Evolutionary conservation across 2,888 invertebrate species (phyloP), one percentile per base, ranked within the genome.

Genomic region (Dicroscelio sp.): DNA sequence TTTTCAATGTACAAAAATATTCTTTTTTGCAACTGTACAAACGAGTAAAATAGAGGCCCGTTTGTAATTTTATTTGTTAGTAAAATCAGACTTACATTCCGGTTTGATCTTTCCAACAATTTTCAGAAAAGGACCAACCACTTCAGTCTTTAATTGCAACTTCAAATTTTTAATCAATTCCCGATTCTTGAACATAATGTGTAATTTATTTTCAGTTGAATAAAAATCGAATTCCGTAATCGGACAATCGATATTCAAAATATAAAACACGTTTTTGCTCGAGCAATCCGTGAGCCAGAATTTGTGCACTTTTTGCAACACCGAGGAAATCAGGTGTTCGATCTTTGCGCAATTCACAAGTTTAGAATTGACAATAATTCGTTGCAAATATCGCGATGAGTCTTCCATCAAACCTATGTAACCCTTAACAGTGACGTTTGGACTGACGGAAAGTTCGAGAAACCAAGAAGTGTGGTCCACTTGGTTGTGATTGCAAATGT

Each of bases 281-380:
- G 67, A 14, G 48, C n/a, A 25, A 38, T 35, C 2, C 20, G 52
- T 48, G 6, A 88, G 33, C 73, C 67, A 88, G 1, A 83, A 38
- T 5, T 67, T 10, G 14, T 83, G 35, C 8, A 91, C 76, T 17
- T 89, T 92, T 12, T 83, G 33, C 10, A 92, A n/a, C 6, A 90
- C 91, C 60, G 84, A 58, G 8, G 33, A 25, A 8, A 93, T 33
- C 8, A 91, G 60, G 20, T 90, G 90, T 55, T 93, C 83, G 31
- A 94, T 91, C 20, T 92, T 30, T 3, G 90, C 86, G 67, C 93
- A 95, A 63, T 63, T 31, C 4, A 94, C 91, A 3, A 91, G 92
- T 88, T 91, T 94, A 12, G 93, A 76, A 83, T 96, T 96, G 23
- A 96, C 38, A 71, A 95, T 94, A 25, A 96, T 82, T 31, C 86